Conservation (phyloP, 2,888 invertebrate species). For the Mesochorus sp. region DNA sequence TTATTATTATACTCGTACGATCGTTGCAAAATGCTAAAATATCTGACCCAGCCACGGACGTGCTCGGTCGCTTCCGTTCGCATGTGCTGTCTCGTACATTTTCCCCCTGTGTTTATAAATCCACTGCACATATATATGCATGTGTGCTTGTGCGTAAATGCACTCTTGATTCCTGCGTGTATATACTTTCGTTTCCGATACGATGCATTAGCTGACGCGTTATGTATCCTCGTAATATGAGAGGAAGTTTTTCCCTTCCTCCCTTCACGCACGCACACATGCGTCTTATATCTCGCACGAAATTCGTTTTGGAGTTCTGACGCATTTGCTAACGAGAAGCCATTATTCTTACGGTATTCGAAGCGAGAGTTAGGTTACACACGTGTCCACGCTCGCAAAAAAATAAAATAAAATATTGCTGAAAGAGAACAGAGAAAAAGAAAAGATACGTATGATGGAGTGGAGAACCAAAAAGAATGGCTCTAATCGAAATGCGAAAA, state of each 20-base stretch:
- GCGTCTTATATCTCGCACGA: constrained; percentile 1
- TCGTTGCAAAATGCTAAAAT: too few relatives aligned
- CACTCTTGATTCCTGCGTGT: not conserved
- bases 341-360: constrained; percentile 60
- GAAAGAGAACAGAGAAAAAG: constrained; percentile 16
- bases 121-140: not conserved
- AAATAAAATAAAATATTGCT: constrained; percentile 13
- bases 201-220: constrained; percentile 31
- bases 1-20: too few relatives aligned
- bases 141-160: not conserved
- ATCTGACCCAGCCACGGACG: constrained; percentile 38
- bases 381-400: constrained; percentile 20
- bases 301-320: constrained; percentile 36
- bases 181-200: constrained; percentile 28
- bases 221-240: constrained; percentile 28
- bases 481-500: constrained; percentile 45
- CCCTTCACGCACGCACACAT: not conserved
- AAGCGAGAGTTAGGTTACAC: constrained; percentile 25
- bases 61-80: constrained; percentile 32
- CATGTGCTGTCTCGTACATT: constrained; percentile 24
- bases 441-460: constrained; percentile 31
- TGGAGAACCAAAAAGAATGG: constrained; percentile 56
- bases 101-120: not conserved
- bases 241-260: not conserved
- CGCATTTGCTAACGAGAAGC: constrained; percentile 57